Evolutionary conservation across 2,113 vertebrate species (phyloP), one percentile per base, ranked within the genome.

Genomic region (Heterocephalus glaber): DNA sequence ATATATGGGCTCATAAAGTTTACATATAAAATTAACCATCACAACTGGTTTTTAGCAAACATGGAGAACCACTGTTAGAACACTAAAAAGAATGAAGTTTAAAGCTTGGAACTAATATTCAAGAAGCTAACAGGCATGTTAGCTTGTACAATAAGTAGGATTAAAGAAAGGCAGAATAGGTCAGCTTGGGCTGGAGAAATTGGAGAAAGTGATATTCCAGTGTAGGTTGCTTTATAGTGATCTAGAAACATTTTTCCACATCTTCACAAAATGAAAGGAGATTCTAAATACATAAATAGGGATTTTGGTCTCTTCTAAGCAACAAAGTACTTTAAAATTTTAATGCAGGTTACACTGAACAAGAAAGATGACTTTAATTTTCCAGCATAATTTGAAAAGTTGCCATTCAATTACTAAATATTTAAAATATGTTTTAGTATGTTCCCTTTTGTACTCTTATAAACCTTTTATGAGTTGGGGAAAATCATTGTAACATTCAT

Each of bases 381-480:
- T 96, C 96, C 38, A 92, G 80, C 76, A 82, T 94, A 87, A 95
- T 94, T 97, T 97, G 97, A 98, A 97, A 96, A 96, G 95, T 92
- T 97, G 96, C 97, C 97, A 97, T 94, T 95, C 72, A 65, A 90
- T 95, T 96, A 95, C 86, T 98, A 96, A 98, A 98, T 98, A 97
- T 97, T 98, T 97, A 10, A 96, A 96, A 96, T 92, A 81, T 81
- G 7, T 97, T 94, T 93, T 92, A 88, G 92, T 95, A 56, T 88
- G 70, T 95, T 96, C 95, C 65, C 47, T 84, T 81, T 87, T 96
- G 92, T 92, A 82, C 22, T 87, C 90, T 97, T 97, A 97, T 96
- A 96, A 96, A 97, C 74, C n/a, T 97, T 97, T 97, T 68, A 97
- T 97, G 97, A 96, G 89, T 63, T 97, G 60, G 44, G 79, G 28